Conservation (phyloP, 2,113 vertebrate species). For the Pseudolaguvia tuberculata region DNA sequence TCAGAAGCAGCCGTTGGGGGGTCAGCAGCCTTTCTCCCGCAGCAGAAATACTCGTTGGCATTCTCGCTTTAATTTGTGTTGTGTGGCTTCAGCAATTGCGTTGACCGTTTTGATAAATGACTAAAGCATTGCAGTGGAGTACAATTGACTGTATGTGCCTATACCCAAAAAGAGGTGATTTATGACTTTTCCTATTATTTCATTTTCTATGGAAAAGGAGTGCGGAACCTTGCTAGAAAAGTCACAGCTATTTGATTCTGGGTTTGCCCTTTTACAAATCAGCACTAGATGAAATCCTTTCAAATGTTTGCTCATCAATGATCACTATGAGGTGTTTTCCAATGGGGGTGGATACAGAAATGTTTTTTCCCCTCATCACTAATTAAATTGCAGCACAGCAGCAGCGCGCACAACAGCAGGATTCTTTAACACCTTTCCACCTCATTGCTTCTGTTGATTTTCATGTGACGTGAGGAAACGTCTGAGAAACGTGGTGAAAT, state of each 20-base stretch:
- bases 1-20: conserved; percentile 36
- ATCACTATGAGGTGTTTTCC: not conserved
- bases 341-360: conserved; percentile 2
- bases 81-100: conserved; percentile 54
- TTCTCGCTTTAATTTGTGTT: conserved; percentile 68
- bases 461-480: conserved; percentile 34
- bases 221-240: conserved; percentile 59
- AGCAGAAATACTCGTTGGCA: conserved; percentile 63
- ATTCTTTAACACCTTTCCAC: conserved; percentile 17
- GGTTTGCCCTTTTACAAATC: conserved; percentile 13
- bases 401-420: conserved; percentile 2
- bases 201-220: conserved; percentile 67
- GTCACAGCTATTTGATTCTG: conserved; percentile 13
- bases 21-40: conserved; percentile 52
- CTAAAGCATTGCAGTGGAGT: conserved; percentile 72
- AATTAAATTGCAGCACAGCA: conserved; percentile 33
- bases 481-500: conserved; percentile 30
- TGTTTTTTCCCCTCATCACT: not conserved
- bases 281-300: conserved; percentile 22
- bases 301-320: conserved; percentile 37
- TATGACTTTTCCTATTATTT: conserved; percentile 77
- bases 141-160: conserved; percentile 68
- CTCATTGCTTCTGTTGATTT: conserved; percentile 30
- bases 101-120: conserved; percentile 78
- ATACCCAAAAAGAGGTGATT: conserved; percentile 69